Percentiles rank a stretch among this genome's conserved stretches.
phyloP scores from a whole-genome alignment of 2,888 invertebrate species.

The Eupithecia centaureata region DNA sequence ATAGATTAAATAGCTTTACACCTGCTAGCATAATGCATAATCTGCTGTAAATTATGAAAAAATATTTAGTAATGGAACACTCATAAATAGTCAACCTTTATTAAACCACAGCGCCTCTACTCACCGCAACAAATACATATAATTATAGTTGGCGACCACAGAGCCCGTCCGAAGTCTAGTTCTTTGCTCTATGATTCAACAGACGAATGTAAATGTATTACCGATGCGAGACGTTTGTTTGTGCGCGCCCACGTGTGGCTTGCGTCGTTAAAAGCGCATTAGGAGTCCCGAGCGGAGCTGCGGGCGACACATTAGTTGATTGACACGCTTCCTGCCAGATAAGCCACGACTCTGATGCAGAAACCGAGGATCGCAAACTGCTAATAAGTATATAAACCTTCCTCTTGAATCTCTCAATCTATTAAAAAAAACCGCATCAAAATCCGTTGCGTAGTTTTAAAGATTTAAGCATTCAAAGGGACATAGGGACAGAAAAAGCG shows the following conservation, averaged over 20 bases:
- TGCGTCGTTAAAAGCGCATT: conserved; percentile 72
- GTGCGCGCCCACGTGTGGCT: conserved; percentile 54
- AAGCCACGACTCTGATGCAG: not conserved
- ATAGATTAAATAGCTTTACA: not conserved
- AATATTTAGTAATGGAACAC: not conserved
- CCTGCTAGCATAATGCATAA: not conserved
- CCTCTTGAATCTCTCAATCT: too few relatives aligned
- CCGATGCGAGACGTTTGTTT: conserved; percentile 41
- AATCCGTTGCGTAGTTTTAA: too few relatives aligned
- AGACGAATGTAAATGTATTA: conserved; percentile 30
- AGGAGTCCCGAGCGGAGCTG: conserved; percentile 48
- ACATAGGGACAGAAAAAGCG: too few relatives aligned
- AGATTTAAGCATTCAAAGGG: too few relatives aligned
- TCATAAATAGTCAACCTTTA: not conserved
- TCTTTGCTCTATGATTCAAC: conserved; percentile 46
- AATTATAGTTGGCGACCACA: not conserved
- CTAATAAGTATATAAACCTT: too few relatives aligned
- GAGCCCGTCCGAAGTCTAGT: not conserved
- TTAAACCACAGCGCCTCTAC: not conserved
- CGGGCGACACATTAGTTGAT: conserved; percentile 41
- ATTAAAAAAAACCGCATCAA: too few relatives aligned
- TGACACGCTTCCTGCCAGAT: conserved; percentile 43
- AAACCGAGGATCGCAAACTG: conserved; percentile 10
- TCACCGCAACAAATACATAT: not conserved
- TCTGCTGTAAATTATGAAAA: not conserved